Percentiles rank a stretch among this genome's conserved stretches.
Evolutionary conservation across 2,113 vertebrate genomes (phyloP).

Genomic region (Scortum barcoo): DNA sequence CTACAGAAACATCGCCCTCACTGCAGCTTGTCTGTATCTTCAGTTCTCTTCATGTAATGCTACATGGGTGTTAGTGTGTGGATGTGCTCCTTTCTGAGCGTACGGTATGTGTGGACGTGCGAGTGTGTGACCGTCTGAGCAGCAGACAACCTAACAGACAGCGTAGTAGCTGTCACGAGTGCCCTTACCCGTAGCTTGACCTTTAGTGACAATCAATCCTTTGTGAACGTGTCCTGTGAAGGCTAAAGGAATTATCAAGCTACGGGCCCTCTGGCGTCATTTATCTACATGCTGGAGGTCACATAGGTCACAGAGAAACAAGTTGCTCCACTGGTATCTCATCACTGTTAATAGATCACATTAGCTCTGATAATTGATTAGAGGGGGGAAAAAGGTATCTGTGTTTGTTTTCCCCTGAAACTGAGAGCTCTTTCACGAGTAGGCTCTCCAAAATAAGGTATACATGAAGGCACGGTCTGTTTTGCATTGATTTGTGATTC

Average conservation of each 20-base stretch:
- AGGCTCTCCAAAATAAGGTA: neutral
- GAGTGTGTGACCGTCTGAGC: conserved; percentile 30
- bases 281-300: conserved; percentile 65
- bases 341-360: conserved; percentile 57
- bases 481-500: conserved; percentile 15
- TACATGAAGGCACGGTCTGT: neutral
- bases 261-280: conserved; percentile 58
- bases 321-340: conserved; percentile 62
- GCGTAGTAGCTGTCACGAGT: conserved; percentile 59
- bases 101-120: conserved; percentile 19
- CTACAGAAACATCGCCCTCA: conserved; percentile 5
- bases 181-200: conserved; percentile 65
- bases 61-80: conserved; percentile 14
- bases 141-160: conserved; percentile 48
- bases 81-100: neutral
- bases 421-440: neutral
- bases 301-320: conserved; percentile 57
- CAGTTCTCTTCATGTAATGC: conserved; percentile 15
- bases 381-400: conserved; percentile 36
- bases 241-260: conserved; percentile 74
- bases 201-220: conserved; percentile 76
- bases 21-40: conserved; percentile 18
- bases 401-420: conserved; percentile 6
- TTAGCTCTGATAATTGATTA: conserved; percentile 52
- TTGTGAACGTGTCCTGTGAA: conserved; percentile 68